Percentiles rank a stretch among this genome's conserved stretches.
phyloP scores from a whole-genome alignment of 1,140 invertebrate genomes.

The Drosophila aff. region DNA sequence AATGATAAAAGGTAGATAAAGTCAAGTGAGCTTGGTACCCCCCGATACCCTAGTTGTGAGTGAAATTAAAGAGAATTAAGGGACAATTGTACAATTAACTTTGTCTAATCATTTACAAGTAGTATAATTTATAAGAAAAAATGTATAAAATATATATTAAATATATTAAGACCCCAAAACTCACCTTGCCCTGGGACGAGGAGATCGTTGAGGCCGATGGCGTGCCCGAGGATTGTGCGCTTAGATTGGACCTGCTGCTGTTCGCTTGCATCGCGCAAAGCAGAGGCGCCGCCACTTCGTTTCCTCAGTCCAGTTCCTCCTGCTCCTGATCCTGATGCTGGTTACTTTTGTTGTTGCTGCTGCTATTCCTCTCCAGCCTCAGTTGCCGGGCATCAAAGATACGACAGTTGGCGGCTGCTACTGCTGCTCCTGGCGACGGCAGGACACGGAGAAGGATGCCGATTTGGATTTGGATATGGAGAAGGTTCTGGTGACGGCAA shows the following conservation, averaged over 20 bases:
- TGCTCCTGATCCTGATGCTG: conserved; percentile 1
- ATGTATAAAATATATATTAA: too few relatives aligned
- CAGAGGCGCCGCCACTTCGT: conserved; percentile 51
- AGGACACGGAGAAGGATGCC: conserved; percentile 17
- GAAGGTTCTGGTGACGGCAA: conserved; percentile 6
- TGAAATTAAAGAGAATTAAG: too few relatives aligned
- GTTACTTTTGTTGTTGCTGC: conserved; percentile 5
- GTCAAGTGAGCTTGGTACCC: too few relatives aligned
- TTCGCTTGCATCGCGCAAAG: conserved; percentile 81
- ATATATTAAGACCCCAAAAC: not conserved
- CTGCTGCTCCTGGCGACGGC: conserved; percentile 14
- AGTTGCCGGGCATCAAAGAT: conserved; percentile 24
- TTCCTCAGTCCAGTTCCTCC: conserved; percentile 15
- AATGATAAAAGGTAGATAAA: not conserved
- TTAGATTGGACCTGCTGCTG: conserved; percentile 79
- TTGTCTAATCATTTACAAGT: too few relatives aligned
- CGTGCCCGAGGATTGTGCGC: conserved; percentile 84
- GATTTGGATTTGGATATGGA: conserved; percentile 16
- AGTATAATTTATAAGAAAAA: too few relatives aligned
- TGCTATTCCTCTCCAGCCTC: conserved; percentile 6
- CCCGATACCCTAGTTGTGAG: too few relatives aligned
- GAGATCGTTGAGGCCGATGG: conserved; percentile 83
- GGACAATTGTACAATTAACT: too few relatives aligned
- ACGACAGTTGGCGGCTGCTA: not conserved
- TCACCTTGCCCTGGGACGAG: conserved; percentile 83